These are phyloP conservation scores for Potamarius usumacintae DNA, from an alignment of 2,113 vertebrate genomes.

Conservation along the genomic window DNA sequence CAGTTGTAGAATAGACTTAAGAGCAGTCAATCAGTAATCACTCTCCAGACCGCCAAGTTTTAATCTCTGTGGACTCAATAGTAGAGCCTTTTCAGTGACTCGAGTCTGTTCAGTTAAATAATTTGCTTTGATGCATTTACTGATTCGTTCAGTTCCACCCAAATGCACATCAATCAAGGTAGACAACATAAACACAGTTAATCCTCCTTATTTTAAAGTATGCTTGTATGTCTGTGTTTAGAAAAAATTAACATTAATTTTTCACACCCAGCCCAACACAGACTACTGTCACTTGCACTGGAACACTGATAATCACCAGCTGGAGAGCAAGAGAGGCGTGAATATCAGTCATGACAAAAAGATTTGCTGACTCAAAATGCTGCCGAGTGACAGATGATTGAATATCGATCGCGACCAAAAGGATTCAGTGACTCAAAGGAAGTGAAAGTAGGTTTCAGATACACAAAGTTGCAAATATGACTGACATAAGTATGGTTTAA, in stretches of 20 bases:
- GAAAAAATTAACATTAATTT: background rate
- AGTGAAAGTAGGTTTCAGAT: background rate
- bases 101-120: background rate
- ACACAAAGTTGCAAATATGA: background rate
- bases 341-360: background rate
- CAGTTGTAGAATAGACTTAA: background rate
- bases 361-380: background rate
- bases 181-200: background rate
- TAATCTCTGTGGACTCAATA: background rate
- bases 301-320: background rate
- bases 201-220: background rate
- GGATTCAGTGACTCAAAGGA: background rate
- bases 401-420: background rate
- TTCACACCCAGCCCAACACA: background rate
- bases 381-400: background rate
- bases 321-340: background rate
- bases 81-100: background rate
- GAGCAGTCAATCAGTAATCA: background rate
- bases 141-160: background rate
- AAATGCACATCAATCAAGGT: background rate
- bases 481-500: background rate
- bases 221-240: background rate
- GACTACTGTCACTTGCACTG: background rate
- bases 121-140: background rate
- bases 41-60: background rate